Conservation (phyloP, 2,113 vertebrate genomes). For the Sceloporus tristichus region DNA sequence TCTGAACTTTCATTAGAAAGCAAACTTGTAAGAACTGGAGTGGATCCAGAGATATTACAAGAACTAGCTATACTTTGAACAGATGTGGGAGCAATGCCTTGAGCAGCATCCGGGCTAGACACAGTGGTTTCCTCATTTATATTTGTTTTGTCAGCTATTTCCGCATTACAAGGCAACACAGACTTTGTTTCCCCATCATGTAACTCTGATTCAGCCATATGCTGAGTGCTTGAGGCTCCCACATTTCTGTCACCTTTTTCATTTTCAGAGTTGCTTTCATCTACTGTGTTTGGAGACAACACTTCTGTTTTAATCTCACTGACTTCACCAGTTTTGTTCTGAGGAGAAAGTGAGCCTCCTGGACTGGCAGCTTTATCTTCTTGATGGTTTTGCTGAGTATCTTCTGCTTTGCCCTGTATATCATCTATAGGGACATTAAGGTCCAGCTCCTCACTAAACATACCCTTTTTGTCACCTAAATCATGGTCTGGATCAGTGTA, state of each 20-base stretch:
- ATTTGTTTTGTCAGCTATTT: constrained; percentile 64
- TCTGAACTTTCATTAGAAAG: constrained; percentile 88
- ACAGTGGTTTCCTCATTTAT: constrained; percentile 63
- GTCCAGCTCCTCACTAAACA: constrained; percentile 96
- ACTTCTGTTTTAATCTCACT: constrained; percentile 80
- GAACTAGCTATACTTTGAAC: constrained; percentile 74
- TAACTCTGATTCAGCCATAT: constrained; percentile 78
- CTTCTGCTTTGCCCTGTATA: constrained; percentile 70
- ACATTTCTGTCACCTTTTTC: constrained; percentile 66
- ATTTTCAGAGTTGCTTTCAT: constrained; percentile 77
- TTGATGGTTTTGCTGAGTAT: constrained; percentile 72
- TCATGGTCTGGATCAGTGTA: constrained; percentile 97
- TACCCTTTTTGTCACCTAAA: constrained; percentile 94
- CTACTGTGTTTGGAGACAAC: constrained; percentile 70
- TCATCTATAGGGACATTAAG: constrained; percentile 89
- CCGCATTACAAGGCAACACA: constrained; percentile 51
- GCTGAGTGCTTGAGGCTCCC: constrained; percentile 63
- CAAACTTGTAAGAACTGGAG: constrained; percentile 88
- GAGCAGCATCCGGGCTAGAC: constrained; percentile 65
- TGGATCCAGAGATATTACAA: constrained; percentile 75
- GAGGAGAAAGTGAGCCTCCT: constrained; percentile 66
- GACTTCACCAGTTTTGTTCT: constrained; percentile 68
- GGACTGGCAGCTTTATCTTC: constrained; percentile 65
- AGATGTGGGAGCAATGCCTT: constrained; percentile 62
- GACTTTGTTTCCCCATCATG: constrained; percentile 72